A percentile compares a stretch with the other conserved stretches of the same genome.
Evolutionary conservation across 92 coral and sea anemone species (phyloP).

Genomic region (Metridium senile): DNA sequence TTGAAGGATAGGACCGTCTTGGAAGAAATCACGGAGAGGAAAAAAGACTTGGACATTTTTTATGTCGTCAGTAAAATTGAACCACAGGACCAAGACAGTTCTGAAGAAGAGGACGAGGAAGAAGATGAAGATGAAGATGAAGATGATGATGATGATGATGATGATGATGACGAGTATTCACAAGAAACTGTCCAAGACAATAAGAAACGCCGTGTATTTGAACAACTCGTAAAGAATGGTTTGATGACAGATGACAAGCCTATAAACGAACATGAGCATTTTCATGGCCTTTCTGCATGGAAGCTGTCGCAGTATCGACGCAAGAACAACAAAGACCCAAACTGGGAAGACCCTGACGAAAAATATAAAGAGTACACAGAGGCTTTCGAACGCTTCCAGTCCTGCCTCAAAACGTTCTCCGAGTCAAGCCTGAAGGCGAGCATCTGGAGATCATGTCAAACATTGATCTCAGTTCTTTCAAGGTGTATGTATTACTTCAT

Average conservation of each 20-base stretch:
- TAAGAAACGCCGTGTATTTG: slow-evolving; percentile 61
- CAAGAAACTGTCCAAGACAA: slow-evolving; percentile 42
- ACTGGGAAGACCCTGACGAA: slow-evolving; percentile 28
- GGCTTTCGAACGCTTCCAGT: slow-evolving; percentile 61
- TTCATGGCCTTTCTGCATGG: slow-evolving; percentile 75
- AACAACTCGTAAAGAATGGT: slow-evolving; percentile 61
- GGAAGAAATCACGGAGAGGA: slow-evolving; percentile 42
- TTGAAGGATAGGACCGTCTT: slow-evolving; percentile 58
- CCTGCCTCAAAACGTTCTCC: slow-evolving; percentile 51
- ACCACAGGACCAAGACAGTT: slow-evolving; percentile 57
- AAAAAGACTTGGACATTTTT: slow-evolving; percentile 43
- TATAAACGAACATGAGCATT: slow-evolving; percentile 47
- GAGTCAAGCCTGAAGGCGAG: slow-evolving; percentile 50
- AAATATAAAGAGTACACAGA: slow-evolving; percentile 42
- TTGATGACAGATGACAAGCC: slow-evolving; percentile 25
- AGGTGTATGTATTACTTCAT: slow-evolving; percentile 66
- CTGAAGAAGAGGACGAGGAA: no score
- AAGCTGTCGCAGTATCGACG: slow-evolving; percentile 35
- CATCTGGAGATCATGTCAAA: slow-evolving; percentile 39
- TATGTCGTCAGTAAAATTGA: slow-evolving; percentile 73
- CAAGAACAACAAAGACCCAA: slow-evolving; percentile 32
- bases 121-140: slow-evolving; percentile 63
- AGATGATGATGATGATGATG: slow-evolving; percentile 56
- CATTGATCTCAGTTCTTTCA: slow-evolving; percentile 52
- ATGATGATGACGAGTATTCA: not conserved